A percentile compares a stretch with the other conserved stretches of the same genome.
Conservation (phyloP, 2,113 vertebrate species). For the Campylomormyrus tamandua region DNA sequence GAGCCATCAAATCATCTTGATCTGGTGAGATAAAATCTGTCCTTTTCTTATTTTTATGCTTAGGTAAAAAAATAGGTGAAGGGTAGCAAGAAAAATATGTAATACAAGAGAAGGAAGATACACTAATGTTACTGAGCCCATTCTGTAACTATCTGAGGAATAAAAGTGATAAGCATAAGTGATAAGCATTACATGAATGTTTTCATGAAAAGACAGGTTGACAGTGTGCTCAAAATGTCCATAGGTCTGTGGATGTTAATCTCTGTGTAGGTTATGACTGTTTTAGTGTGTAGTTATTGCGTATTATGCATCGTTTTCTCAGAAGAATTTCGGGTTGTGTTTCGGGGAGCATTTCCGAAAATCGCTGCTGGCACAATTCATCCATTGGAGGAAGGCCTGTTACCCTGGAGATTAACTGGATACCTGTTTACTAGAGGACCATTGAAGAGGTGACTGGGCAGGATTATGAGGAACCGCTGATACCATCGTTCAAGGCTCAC, state of each 20-base stretch:
- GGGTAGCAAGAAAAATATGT: neutral
- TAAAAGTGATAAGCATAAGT: neutral
- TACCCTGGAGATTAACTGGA: neutral
- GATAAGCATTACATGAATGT: neutral
- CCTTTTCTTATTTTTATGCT: neutral
- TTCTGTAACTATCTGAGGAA: neutral
- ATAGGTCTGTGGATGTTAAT: neutral
- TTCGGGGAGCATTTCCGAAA: neutral
- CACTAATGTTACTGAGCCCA: neutral
- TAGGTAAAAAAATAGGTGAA: neutral
- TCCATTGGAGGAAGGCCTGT: neutral
- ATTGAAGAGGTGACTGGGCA: neutral
- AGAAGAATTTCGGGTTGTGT: neutral
- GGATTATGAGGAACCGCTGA: neutral
- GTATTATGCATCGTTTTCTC: neutral
- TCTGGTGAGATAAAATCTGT: constrained; percentile 6
- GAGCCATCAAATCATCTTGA: neutral
- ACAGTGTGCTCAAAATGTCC: neutral
- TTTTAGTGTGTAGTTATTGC: neutral
- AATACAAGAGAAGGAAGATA: neutral
- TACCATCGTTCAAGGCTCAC: too few relatives aligned
- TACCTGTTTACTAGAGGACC: neutral
- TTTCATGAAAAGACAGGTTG: neutral
- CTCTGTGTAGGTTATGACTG: neutral
- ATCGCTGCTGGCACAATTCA: neutral